Conservation (phyloP, 2,113 vertebrate genomes). For the Acanthisitta chloris region DNA sequence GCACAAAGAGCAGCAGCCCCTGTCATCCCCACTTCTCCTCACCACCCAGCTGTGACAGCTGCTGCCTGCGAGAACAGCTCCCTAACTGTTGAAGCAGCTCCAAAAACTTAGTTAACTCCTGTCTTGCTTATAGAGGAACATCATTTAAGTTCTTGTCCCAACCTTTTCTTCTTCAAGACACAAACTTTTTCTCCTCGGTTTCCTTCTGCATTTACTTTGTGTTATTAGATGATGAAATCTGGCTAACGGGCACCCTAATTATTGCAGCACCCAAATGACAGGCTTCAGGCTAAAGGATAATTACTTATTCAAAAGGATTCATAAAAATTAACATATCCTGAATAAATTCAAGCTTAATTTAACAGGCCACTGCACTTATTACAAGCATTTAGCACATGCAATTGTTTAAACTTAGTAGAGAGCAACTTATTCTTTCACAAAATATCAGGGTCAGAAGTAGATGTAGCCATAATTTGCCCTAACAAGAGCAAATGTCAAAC, state of each 20-base stretch:
- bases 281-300: constrained; percentile 7
- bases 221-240: neutral
- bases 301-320: constrained; percentile 24
- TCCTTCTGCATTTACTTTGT: neutral
- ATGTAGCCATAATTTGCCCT: neutral
- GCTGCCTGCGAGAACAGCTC: neutral
- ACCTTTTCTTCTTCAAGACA: neutral
- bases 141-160: neutral
- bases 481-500: neutral
- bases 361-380: constrained; percentile 24
- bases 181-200: neutral
- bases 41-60: neutral
- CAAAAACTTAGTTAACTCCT: neutral
- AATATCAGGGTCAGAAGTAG: neutral
- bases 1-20: neutral
- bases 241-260: constrained; percentile 14
- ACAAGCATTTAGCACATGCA: neutral
- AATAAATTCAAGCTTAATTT: constrained; percentile 42
- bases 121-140: neutral
- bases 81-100: neutral
- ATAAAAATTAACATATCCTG: constrained; percentile 33
- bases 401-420: neutral
- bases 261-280: neutral
- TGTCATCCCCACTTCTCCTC: neutral
- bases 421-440: constrained; percentile 1